Evolutionary conservation across 2,113 vertebrate genomes (phyloP).

Genomic region (Opisthocomus hoazin): DNA sequence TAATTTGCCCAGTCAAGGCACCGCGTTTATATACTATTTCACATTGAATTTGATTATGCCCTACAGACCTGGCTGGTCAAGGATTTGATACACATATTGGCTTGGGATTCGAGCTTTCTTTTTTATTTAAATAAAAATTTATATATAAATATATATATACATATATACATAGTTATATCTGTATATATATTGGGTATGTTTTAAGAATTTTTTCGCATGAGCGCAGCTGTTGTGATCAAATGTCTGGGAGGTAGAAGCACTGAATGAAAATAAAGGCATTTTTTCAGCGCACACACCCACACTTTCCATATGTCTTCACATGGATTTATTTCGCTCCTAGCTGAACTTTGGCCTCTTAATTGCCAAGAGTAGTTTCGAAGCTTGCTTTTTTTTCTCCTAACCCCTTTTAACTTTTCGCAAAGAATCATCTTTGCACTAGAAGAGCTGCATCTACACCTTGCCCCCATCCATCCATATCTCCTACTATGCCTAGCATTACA

Average conservation of each 20-base stretch:
- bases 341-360: slow-evolving; percentile 14
- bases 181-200: slow-evolving; percentile 82
- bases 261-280: slow-evolving; percentile 66
- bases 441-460: background rate
- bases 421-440: background rate
- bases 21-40: slow-evolving; percentile 85
- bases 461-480: background rate
- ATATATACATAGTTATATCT: slow-evolving; percentile 80
- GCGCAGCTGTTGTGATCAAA: slow-evolving; percentile 78
- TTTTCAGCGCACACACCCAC: slow-evolving; percentile 39
- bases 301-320: slow-evolving; percentile 18
- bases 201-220: slow-evolving; percentile 82
- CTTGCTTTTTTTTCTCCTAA: background rate
- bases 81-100: slow-evolving; percentile 83
- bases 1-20: slow-evolving; percentile 84
- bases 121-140: slow-evolving; percentile 85
- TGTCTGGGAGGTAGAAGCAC: slow-evolving; percentile 75
- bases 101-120: slow-evolving; percentile 86
- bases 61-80: slow-evolving; percentile 86
- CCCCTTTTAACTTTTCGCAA: background rate
- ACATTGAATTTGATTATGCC: slow-evolving; percentile 88
- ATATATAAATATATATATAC: slow-evolving; percentile 80
- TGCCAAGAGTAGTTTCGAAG: background rate
- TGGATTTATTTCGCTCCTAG: background rate
- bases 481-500: background rate